Evolutionary conservation across 2,797 vertebrate genomes (phyloP), one percentile per base, ranked within the genome.

Genomic region (Orientallactaga sibirica): DNA sequence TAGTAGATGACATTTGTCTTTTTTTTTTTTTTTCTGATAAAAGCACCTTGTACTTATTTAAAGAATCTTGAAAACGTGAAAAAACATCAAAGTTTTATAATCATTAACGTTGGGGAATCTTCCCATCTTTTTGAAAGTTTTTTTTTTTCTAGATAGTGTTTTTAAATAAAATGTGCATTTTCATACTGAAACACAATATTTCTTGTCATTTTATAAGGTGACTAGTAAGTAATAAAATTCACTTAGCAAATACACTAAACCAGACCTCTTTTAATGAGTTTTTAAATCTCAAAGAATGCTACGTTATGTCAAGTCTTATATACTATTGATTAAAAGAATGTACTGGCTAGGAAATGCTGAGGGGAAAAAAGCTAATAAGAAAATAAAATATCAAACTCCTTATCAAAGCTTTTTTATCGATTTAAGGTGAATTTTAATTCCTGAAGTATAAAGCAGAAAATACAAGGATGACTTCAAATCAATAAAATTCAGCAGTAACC

Each of bases 201-300:
- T 88, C 70, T 90, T 86, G 33, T 71, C 80, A 77, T 88, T 95
- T 94, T 74, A 24, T 61, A 73, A 29, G 25, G 19, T 71, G 48
- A 91, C 41, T 83, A 24, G 73, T 86, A 93, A 91, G 29, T 87
- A 94, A 77, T 70, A 41, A 68, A 90, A 66, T 27, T 87, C 58
- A 84, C 52, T 92, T 86, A 87, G 81, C 70, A 87, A 83, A 89
- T 73, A 68, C 83, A 78, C 70, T 48, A 94, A 90, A 95, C 83
- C 33, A 64, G 48, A 73, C 62, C 22, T 86, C 55, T 91, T 84
- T 83, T 94, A 95, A 73, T 89, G 41, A 43, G 22, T 25, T 66
- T 85, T 95, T 80, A 58, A 82, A 37, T 86, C 27, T n/a, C 92
- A 79, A 83, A 93, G 85, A 80, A 7, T 71, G 29, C 71, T 79